Percentiles rank a stretch among this genome's conserved stretches.
These are phyloP conservation scores for Neomorphus geoffroyi DNA, from an alignment of 2,797 vertebrate genomes.

Conservation along the genomic window DNA sequence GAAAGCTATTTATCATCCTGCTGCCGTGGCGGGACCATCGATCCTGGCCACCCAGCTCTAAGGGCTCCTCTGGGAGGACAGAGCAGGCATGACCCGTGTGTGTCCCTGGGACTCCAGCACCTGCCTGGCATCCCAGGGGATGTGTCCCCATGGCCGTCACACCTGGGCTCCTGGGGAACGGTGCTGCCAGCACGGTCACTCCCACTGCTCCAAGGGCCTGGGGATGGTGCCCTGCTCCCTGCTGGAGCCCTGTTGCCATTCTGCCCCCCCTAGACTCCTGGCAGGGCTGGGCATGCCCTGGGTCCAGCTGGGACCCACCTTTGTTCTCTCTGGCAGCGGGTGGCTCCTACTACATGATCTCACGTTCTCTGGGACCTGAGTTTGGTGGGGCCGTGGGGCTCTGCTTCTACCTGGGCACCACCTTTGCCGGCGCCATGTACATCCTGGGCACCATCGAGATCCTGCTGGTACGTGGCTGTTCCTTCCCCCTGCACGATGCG, in stretches of 20 bases:
- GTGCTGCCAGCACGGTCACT: background rate
- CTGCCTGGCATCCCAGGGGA: background rate
- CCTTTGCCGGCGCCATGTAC: constrained; percentile 97
- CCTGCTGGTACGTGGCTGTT: constrained; percentile 85
- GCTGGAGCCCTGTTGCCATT: background rate
- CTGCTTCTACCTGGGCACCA: constrained; percentile 98
- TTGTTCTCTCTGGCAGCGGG: constrained; percentile 82
- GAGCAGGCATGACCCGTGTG: background rate
- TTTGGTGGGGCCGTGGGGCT: constrained; percentile 97
- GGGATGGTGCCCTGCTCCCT: background rate
- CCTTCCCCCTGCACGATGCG: rapidly evolving
- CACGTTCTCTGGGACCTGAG: constrained; percentile 94
- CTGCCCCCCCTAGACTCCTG: background rate
- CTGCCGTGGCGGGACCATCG: background rate
- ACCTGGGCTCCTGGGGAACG: background rate
- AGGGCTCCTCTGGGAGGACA: constrained; percentile 42
- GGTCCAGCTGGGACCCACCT: background rate
- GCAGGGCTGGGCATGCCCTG: background rate
- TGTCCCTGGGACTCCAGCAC: background rate
- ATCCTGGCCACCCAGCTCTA: background rate
- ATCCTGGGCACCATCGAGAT: constrained; percentile 98
- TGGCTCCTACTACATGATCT: constrained; percentile 99
- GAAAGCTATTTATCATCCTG: constrained; percentile 52
- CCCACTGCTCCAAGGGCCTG: background rate
- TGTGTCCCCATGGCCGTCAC: background rate